These are phyloP conservation scores for Scelioninae gen. 1 DNA, from an alignment of 2,888 invertebrate genomes.

Conservation along the genomic window DNA sequence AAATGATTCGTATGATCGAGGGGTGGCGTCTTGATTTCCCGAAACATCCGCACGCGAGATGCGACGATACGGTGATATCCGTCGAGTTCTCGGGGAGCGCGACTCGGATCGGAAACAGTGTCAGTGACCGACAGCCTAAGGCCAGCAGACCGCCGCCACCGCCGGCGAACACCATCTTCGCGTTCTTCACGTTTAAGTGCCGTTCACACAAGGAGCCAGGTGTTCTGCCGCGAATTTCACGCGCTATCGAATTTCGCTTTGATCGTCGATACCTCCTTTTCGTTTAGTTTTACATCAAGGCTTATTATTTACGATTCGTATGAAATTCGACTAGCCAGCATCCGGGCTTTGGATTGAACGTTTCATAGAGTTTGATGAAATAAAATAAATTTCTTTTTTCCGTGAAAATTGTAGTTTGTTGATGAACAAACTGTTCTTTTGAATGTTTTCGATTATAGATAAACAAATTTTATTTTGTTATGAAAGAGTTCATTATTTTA, in stretches of 20 bases:
- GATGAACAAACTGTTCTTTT: too few relatives aligned
- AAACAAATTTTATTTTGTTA: too few relatives aligned
- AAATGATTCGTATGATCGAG: too few relatives aligned
- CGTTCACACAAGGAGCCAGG: slow-evolving; percentile 73
- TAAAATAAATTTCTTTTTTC: too few relatives aligned
- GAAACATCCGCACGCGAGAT: slow-evolving; percentile 23
- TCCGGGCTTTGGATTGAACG: slow-evolving; percentile 9
- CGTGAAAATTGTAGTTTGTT: too few relatives aligned
- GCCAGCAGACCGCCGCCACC: slow-evolving; percentile 81
- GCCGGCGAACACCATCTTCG: slow-evolving; percentile 74
- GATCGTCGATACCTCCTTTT: slow-evolving; percentile 47
- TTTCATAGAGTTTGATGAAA: not conserved
- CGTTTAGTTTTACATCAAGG: slow-evolving; percentile 51
- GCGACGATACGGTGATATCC: slow-evolving; percentile 35
- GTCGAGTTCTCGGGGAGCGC: slow-evolving; percentile 49
- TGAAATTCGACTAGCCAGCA: slow-evolving; percentile 13
- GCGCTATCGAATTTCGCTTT: slow-evolving; percentile 59
- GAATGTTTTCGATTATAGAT: too few relatives aligned
- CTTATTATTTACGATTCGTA: slow-evolving; percentile 43
- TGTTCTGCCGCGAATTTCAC: slow-evolving; percentile 63
- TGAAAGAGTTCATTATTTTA: too few relatives aligned
- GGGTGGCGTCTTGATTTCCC: slow-evolving; percentile 36
- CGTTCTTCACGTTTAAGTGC: slow-evolving; percentile 74
- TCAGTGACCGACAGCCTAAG: slow-evolving; percentile 84
- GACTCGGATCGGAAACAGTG: slow-evolving; percentile 80